Evolutionary conservation across 2,797 vertebrate genomes (phyloP).

Genomic region (Sebastes steindachneri): DNA sequence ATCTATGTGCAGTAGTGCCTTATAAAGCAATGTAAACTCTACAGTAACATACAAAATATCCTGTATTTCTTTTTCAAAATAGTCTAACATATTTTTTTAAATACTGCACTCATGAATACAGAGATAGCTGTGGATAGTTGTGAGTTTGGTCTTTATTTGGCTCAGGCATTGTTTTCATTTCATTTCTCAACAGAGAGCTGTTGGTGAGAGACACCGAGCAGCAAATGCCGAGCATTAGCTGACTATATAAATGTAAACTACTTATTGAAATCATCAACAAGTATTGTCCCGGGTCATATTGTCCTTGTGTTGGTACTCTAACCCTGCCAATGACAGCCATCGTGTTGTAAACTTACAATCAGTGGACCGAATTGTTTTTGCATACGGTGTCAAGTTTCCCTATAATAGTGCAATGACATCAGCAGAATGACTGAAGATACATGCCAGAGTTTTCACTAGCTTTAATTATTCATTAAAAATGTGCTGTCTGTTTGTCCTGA

Average conservation of each 20-base stretch:
- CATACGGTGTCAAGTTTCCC: conserved; percentile 47
- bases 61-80: not conserved
- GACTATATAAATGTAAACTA: not conserved
- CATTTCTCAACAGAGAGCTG: not conserved
- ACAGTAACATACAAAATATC: not conserved
- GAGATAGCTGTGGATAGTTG: not conserved
- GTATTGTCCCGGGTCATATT: not conserved
- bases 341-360: conserved; percentile 30
- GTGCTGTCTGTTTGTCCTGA: conserved; percentile 72
- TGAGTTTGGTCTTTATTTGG: not conserved
- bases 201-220: not conserved
- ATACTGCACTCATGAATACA: not conserved
- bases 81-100: not conserved
- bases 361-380: conserved; percentile 33
- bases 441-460: conserved; percentile 58
- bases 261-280: not conserved
- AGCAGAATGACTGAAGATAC: conserved; percentile 58
- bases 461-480: conserved; percentile 79
- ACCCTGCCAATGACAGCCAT: not conserved
- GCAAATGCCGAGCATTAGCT: not conserved
- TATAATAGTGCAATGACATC: conserved; percentile 46
- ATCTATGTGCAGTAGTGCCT: not conserved
- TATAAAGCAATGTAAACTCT: not conserved
- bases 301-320: not conserved
- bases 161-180: not conserved